Percentiles rank a stretch among this genome's conserved stretches.
These are phyloP conservation scores for Manis crassicaudata DNA, from an alignment of 2,797 vertebrate species.

Conservation along the genomic window DNA sequence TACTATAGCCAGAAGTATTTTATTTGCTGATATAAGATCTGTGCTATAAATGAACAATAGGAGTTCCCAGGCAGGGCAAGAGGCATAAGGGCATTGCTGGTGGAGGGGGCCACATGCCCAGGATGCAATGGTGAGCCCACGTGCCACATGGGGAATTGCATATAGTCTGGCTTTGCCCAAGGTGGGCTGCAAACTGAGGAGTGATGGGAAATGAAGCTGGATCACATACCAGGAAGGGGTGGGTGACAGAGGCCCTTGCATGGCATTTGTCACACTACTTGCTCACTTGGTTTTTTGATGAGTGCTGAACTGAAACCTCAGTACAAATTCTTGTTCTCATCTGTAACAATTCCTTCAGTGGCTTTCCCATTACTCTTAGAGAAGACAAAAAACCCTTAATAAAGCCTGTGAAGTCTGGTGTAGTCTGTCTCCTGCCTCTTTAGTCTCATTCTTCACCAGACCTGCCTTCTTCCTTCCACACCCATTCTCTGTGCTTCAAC, in stretches of 20 bases:
- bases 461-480: background rate
- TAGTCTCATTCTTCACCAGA: background rate
- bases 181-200: background rate
- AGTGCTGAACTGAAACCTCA: background rate
- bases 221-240: background rate
- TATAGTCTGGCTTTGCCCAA: background rate
- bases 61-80: background rate
- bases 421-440: background rate
- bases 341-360: background rate
- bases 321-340: background rate
- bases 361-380: background rate
- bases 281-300: background rate
- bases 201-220: background rate
- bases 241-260: background rate
- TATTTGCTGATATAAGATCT: background rate
- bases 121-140: background rate
- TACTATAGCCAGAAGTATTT: accelerated
- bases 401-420: too few species aligned
- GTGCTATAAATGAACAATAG: background rate
- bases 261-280: background rate
- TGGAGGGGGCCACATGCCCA: accelerated
- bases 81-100: background rate
- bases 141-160: background rate
- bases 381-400: background rate
- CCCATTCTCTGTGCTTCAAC: background rate